phyloP scores from a whole-genome alignment of 1,140 invertebrate species.

The Apolygus lucorum region DNA sequence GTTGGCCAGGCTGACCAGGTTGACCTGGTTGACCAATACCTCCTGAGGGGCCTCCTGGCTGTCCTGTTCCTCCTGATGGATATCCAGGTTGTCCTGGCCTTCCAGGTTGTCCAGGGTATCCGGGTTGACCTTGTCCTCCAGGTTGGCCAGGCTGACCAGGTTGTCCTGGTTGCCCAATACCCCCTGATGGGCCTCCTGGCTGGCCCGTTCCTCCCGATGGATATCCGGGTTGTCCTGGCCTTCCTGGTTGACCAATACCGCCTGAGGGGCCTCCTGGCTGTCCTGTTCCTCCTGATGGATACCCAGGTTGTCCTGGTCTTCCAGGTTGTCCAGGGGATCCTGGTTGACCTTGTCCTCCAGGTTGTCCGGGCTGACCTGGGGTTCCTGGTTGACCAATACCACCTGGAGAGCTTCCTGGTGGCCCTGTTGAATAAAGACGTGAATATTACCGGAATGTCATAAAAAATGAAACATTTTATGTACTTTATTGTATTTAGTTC shows the following conservation, averaged over 20 bases:
- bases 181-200: slow-evolving; percentile 31
- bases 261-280: slow-evolving; percentile 28
- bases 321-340: slow-evolving; percentile 29
- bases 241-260: slow-evolving; percentile 26
- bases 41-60: slow-evolving; percentile 28
- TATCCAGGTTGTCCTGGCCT: slow-evolving; percentile 32
- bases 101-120: slow-evolving; percentile 29
- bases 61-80: slow-evolving; percentile 32
- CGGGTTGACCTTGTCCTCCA: slow-evolving; percentile 31
- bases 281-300: slow-evolving; percentile 33
- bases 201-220: slow-evolving; percentile 26
- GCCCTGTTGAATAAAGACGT: no score
- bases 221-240: slow-evolving; percentile 29
- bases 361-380: slow-evolving; percentile 28
- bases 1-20: no score
- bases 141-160: slow-evolving; percentile 32
- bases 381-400: slow-evolving; percentile 24
- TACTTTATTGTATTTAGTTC: no score
- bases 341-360: slow-evolving; percentile 32
- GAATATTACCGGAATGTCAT: no score
- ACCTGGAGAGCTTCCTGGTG: slow-evolving; percentile 30
- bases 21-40: slow-evolving; percentile 27
- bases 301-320: slow-evolving; percentile 31
- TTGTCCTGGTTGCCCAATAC: slow-evolving; percentile 31
- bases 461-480: no score